Percentiles rank a stretch among this genome's conserved stretches.
Conservation (phyloP, 2,113 vertebrate genomes). For the Chiloscyllium plagiosum region DNA sequence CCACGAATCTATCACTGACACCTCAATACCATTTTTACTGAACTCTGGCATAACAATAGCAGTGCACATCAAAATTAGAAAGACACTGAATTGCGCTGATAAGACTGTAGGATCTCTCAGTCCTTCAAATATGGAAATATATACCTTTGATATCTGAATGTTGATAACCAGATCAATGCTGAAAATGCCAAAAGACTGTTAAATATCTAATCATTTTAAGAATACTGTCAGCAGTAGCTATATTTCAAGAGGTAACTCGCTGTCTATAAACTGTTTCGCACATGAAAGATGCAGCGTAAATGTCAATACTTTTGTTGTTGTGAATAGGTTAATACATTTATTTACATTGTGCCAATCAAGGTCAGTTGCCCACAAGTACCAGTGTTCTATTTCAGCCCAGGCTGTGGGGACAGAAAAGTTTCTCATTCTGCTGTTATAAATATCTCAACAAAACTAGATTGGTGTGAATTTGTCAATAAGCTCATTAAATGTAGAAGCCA, state of each 20-base stretch:
- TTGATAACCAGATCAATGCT: neutral
- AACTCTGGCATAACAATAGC: neutral
- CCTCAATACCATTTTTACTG: neutral
- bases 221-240: neutral
- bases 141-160: neutral
- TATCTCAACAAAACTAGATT: neutral
- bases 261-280: neutral
- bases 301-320: neutral
- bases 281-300: neutral
- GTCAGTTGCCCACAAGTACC: neutral
- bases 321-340: neutral
- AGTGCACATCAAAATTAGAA: neutral
- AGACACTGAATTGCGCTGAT: neutral
- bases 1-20: slow-evolving; percentile 6
- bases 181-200: neutral
- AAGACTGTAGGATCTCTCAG: neutral
- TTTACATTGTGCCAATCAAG: neutral
- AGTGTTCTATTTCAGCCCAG: neutral
- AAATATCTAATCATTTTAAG: neutral
- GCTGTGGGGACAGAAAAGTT: neutral
- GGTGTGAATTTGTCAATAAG: neutral
- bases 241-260: neutral
- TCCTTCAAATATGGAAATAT: neutral
- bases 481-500: neutral
- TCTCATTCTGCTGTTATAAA: neutral